Base-by-base conservation (phyloP, 2,113 vertebrate species). In the Girardinichthys multiradiatus region DNA sequence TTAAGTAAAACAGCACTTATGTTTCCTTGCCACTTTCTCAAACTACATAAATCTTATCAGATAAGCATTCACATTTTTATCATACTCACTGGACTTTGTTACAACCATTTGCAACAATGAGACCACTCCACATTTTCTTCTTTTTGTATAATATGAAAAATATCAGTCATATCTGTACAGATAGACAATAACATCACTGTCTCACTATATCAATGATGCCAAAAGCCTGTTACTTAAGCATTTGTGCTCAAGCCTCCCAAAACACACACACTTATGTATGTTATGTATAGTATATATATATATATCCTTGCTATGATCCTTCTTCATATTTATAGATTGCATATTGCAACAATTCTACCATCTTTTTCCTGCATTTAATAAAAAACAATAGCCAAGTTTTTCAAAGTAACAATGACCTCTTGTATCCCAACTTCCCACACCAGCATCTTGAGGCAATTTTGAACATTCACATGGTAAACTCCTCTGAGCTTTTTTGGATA, bases 351-450 rank as follows among this genome's bases (percentile, higher is more conserved):
- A 12, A 42, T 42, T 42, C 17, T 5, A 17, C 13, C 14, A 15
- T 15, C 17, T 17, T 45, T 45, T 45, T 17, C 42, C 19, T 1
- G 12, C 12, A 2, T 61, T 62, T 64, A 48, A 59, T 65, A 37
- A 51, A 10, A 37, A 73, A 15, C 1, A n/a, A 31, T 29, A 24
- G 6, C 37, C 71, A n/a, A 2, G 21, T 58, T 33, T 70, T 64
- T 29, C 11, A 58, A 74, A 72, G 48, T 42, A 35, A 26, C 69
- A 71, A 31, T 84, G 74, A 77, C 74, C 74, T 73, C 67, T 75
- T 79, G 51, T 9, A 35, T 59, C 63, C 14, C 31, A 37, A 12
- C 68, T 71, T 77, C 84, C 72, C 70, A 85, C 75, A 57, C 27
- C 10, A 28, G n/a, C 1, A 1, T 81, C 75, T 70, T 37, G 9